Base-by-base conservation (phyloP, 2,113 vertebrate genomes). In the Lontra canadensis region DNA sequence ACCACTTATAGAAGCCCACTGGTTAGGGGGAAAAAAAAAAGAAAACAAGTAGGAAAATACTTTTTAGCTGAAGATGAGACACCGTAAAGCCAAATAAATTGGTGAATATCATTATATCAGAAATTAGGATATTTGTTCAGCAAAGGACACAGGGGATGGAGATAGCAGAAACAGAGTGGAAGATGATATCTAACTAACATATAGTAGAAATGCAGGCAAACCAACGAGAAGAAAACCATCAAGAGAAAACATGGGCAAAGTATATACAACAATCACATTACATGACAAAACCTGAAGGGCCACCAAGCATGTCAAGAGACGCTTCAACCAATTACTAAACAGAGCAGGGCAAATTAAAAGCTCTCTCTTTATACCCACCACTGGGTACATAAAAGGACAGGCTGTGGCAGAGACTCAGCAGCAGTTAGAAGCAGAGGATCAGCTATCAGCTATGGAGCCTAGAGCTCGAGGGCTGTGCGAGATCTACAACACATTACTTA, bases 331-430 rank as follows among this genome's bases (percentile, higher is more conserved):
- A 76, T 42, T 85, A 81, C 93, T 93, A 85, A 89, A 76, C n/a
- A 63, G 55, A 93, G 86, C 59, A 71, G 67, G 39, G 52, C 57
- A 95, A 93, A 92, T 85, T 95, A 44, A 93, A 97, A 80, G 57
- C 13, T 49, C 39, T 71, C 34, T 91, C 69, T 71, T 52, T 39
- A 92, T 7, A 74, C 69, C n/a, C 49, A 55, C 6, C 31, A 44
- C 14, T 49, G 17, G 55, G 12, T 67, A 36, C 55, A 14, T 59
- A 90, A 90, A 49, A 8, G 88, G 65, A 25, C 36, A 55, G 92
- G 57, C 2, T n/a, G n/a, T 21, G 18, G 65, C 65, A 14, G 79
- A 89, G 21, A 67, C 26, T 47, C 69, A 31, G 15, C 18, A 81
- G 34, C 20, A 82, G 23, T 92, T 52, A 61, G 21, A 81, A 92